phyloP scores from a whole-genome alignment of 2,797 vertebrate species.

The Gallirallus australis region DNA sequence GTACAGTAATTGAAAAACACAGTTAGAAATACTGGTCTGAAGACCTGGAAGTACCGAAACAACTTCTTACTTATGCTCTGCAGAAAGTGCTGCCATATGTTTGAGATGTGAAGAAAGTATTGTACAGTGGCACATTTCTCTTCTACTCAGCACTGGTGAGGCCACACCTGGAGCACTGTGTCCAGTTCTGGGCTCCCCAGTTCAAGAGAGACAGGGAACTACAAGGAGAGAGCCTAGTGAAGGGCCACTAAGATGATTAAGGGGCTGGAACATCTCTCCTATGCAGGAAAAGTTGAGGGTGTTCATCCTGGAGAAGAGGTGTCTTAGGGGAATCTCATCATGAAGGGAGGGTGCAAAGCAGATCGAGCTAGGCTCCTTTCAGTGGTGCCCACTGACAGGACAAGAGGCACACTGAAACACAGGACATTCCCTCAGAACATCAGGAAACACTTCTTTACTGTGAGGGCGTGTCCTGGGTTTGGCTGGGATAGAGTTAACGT shows the following conservation, averaged over 20 bases:
- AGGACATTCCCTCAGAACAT: not conserved
- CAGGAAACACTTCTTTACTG: not conserved
- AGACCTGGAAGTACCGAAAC: not conserved
- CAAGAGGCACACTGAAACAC: not conserved
- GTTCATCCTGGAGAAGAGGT: not conserved
- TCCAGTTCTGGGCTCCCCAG: not conserved
- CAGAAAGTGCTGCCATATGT: not conserved
- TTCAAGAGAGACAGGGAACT: not conserved
- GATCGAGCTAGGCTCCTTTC: not conserved
- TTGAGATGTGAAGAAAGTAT: not conserved
- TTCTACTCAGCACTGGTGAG: not conserved
- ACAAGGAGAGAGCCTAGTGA: not conserved
- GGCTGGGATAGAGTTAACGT: too few relatives aligned
- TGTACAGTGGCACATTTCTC: not conserved
- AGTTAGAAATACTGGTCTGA: not conserved
- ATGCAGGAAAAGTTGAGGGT: not conserved
- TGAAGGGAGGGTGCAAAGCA: not conserved
- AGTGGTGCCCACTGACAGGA: not conserved
- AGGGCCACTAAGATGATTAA: not conserved
- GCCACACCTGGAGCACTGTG: not conserved
- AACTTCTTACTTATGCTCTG: not conserved
- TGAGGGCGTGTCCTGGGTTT: too few relatives aligned
- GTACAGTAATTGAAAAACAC: not conserved
- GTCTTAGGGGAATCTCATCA: not conserved
- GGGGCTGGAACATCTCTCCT: not conserved